phyloP scores from a whole-genome alignment of 2,888 invertebrate species.

The Athetis lepigone region DNA sequence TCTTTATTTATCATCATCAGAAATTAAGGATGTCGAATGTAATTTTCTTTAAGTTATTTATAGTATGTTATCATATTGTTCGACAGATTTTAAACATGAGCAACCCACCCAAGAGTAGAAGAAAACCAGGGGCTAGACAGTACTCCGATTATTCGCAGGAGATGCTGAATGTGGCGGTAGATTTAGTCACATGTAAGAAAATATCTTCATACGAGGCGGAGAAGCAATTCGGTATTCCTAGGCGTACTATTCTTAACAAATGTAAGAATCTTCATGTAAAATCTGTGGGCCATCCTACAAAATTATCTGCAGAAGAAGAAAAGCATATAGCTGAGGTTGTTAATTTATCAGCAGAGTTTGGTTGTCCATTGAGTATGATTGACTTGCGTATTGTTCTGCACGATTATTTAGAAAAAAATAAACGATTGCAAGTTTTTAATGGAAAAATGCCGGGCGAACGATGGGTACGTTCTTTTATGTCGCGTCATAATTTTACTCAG shows the following conservation, averaged over 20 bases:
- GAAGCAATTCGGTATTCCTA: slow-evolving; percentile 38
- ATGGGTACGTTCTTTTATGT: slow-evolving; percentile 32
- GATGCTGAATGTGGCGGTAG: no score
- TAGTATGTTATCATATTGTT: no score
- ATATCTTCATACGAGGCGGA: slow-evolving; percentile 48
- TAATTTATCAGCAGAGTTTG: slow-evolving; percentile 32
- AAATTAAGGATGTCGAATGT: no score
- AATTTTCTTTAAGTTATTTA: no score
- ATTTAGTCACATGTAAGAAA: slow-evolving; percentile 31
- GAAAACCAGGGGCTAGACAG: no score
- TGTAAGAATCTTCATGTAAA: slow-evolving; percentile 21
- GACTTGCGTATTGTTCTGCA: slow-evolving; percentile 39
- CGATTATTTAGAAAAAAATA: slow-evolving; percentile 42
- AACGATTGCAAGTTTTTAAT: slow-evolving; percentile 19
- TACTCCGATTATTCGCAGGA: no score
- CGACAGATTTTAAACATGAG: no score
- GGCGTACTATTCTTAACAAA: slow-evolving; percentile 38
- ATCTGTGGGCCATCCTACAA: no score
- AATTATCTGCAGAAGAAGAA: no score
- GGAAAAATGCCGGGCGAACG: slow-evolving; percentile 28
- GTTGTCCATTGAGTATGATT: slow-evolving; percentile 32
- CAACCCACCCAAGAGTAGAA: no score
- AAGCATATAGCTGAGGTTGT: slow-evolving; percentile 31
- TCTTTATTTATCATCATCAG: no score
- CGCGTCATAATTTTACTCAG: slow-evolving; percentile 22